phyloP scores from a whole-genome alignment of 2,113 vertebrate species.

The Nematolebias whitei region DNA sequence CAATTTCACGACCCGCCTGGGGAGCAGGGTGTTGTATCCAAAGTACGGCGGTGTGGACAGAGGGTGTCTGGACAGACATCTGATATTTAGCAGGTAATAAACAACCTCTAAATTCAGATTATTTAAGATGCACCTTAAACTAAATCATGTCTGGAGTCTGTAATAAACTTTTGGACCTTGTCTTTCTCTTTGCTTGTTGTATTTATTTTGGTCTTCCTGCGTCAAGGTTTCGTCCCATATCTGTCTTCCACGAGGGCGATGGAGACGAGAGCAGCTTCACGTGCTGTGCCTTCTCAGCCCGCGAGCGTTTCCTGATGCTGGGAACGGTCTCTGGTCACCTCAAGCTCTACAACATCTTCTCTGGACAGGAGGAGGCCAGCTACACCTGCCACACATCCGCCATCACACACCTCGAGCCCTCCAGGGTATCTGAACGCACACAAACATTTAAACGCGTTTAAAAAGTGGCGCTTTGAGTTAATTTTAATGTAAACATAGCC shows the following conservation, averaged over 20 bases:
- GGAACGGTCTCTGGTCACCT: constrained; percentile 93
- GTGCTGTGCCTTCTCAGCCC: constrained; percentile 93
- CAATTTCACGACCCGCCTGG: constrained; percentile 94
- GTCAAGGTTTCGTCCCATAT: constrained; percentile 91
- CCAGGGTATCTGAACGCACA: constrained; percentile 81
- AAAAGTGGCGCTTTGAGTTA: not conserved
- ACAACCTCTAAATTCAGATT: not conserved
- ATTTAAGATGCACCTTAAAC: not conserved
- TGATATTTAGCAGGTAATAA: constrained; percentile 94
- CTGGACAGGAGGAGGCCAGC: constrained; percentile 92
- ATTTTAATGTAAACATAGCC: not conserved
- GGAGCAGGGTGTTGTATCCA: constrained; percentile 88
- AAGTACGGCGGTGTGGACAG: constrained; percentile 93
- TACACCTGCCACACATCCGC: constrained; percentile 94
- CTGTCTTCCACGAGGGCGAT: constrained; percentile 92
- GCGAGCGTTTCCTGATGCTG: constrained; percentile 93
- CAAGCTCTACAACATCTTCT: constrained; percentile 93
- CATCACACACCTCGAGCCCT: constrained; percentile 94
- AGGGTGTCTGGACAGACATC: constrained; percentile 92
- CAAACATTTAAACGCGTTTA: not conserved
- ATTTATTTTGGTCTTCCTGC: too few species aligned
- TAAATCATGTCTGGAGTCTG: not conserved
- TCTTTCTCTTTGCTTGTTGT: not conserved
- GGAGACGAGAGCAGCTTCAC: constrained; percentile 94
- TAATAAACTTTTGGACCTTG: not conserved